Conservation (phyloP, 2,113 vertebrate genomes). For the Leptosomus discolor region DNA sequence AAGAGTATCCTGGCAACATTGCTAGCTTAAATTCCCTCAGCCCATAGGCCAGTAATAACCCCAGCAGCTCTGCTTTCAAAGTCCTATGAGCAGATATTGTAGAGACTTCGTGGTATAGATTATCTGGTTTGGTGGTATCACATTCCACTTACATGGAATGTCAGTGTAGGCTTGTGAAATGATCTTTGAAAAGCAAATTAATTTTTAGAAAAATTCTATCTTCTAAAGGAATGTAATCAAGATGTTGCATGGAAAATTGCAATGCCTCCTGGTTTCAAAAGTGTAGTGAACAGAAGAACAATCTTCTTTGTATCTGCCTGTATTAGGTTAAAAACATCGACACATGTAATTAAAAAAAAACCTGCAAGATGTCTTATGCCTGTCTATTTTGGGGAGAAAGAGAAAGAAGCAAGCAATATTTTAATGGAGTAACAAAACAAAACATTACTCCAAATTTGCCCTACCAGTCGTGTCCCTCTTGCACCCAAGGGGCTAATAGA, state of each 20-base stretch:
- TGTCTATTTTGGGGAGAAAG: background rate
- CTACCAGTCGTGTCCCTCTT: background rate
- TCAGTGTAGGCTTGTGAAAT: conserved; percentile 42
- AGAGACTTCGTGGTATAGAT: background rate
- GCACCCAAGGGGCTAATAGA: background rate
- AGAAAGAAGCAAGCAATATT: background rate
- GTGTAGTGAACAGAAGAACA: background rate
- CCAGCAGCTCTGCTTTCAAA: background rate
- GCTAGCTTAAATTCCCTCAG: background rate
- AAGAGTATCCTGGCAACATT: background rate
- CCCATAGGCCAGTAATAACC: conserved; percentile 12
- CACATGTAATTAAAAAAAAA: background rate
- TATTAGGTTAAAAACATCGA: background rate
- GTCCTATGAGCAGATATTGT: background rate
- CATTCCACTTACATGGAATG: background rate
- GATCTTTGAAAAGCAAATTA: conserved; percentile 53
- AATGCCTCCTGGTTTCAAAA: background rate
- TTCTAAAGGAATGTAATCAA: background rate
- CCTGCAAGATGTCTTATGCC: background rate
- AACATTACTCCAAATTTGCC: background rate
- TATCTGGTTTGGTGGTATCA: conserved; percentile 12
- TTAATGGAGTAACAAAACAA: background rate
- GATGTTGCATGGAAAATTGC: background rate
- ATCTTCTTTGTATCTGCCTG: background rate
- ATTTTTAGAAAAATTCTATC: conserved; percentile 38